Evolutionary conservation across 2,888 invertebrate species (phyloP).

Genomic region (Andrena hattorfiana): DNA sequence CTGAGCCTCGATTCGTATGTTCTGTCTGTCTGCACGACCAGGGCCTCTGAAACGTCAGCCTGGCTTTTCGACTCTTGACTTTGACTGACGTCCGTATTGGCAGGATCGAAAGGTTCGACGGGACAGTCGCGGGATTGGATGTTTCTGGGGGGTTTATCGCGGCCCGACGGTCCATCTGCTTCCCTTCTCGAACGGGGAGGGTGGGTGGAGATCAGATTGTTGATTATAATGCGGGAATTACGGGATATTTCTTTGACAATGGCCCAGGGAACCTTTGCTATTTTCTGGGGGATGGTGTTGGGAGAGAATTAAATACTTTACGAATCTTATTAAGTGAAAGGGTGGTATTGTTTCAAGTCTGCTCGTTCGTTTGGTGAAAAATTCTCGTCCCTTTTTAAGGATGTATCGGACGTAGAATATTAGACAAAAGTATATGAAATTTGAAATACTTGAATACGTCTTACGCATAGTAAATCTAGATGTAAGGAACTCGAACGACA

Average conservation of each 20-base stretch:
- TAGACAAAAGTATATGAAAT: too few species aligned
- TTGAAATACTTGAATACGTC: too few species aligned
- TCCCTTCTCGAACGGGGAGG: background rate
- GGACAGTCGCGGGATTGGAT: slow-evolving; percentile 52
- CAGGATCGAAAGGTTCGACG: slow-evolving; percentile 62
- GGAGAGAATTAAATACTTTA: background rate
- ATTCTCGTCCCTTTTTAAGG: too few species aligned
- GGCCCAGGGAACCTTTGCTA: background rate
- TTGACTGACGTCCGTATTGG: slow-evolving; percentile 72
- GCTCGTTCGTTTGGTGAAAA: too few species aligned
- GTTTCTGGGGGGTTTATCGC: slow-evolving; percentile 49
- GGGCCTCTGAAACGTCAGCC: slow-evolving; percentile 44
- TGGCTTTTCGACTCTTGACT: slow-evolving; percentile 73
- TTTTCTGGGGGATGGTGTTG: background rate
- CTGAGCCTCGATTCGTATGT: slow-evolving; percentile 54
- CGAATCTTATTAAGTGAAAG: too few species aligned
- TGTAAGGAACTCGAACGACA: too few species aligned
- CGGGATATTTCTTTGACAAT: background rate
- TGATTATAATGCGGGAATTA: slow-evolving; percentile 42
- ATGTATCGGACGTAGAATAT: too few species aligned
- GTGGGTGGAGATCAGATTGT: slow-evolving; percentile 22
- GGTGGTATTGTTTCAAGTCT: too few species aligned
- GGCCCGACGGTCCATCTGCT: slow-evolving; percentile 49
- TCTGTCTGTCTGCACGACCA: slow-evolving; percentile 50
- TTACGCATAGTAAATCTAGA: too few species aligned